These are phyloP conservation scores for Volucella bombylans DNA, from an alignment of 2,888 invertebrate genomes.

Conservation along the genomic window DNA sequence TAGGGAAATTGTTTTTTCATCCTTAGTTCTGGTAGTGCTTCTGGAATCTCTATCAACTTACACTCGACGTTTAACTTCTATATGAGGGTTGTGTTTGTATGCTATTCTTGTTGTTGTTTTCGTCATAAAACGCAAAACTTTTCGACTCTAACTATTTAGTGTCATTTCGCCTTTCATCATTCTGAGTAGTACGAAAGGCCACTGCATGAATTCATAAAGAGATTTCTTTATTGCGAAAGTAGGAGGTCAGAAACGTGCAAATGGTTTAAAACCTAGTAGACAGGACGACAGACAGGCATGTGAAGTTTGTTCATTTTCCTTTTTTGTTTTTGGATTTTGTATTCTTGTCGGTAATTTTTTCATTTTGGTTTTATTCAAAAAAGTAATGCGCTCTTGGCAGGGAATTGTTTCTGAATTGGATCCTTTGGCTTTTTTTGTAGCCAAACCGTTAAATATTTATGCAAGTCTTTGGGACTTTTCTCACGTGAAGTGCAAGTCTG, in stretches of 20 bases:
- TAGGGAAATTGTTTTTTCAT: neutral
- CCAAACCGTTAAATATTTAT: conserved; percentile 31
- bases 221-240: conserved; percentile 2
- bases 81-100: neutral
- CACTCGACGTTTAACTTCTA: neutral
- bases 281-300: conserved; percentile 7
- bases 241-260: neutral
- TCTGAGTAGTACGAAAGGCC: neutral
- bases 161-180: conserved; percentile 20
- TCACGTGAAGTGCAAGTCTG: conserved; percentile 44
- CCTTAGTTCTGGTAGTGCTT: neutral
- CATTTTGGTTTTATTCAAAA: neutral
- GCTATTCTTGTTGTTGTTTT: neutral
- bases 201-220: conserved; percentile 34
- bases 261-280: neutral
- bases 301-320: neutral
- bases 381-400: conserved; percentile 14
- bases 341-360: neutral
- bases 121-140: conserved; percentile 29
- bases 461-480: conserved; percentile 28
- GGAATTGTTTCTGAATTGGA: conserved; percentile 17
- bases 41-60: neutral
- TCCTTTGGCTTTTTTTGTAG: neutral
- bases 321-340: neutral
- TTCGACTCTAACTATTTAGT: conserved; percentile 16